Evolutionary conservation across 2,113 vertebrate genomes (phyloP).

Genomic region (Nannospalax galili): DNA sequence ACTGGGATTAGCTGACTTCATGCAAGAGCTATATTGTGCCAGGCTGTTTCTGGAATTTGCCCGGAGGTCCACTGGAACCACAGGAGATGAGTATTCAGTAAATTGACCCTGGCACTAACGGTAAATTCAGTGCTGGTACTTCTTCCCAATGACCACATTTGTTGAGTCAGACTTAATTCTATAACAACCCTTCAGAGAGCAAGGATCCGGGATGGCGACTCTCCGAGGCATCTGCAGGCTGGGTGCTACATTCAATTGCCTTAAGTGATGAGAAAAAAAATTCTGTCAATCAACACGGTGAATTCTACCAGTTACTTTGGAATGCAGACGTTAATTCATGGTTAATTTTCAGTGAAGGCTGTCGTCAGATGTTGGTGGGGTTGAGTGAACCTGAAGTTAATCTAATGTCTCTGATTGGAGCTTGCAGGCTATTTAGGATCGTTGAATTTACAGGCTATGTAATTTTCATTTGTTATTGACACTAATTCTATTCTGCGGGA

Average conservation of each 20-base stretch:
- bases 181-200: neutral
- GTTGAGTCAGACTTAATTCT: slow-evolving; percentile 63
- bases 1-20: neutral
- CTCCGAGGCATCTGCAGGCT: neutral
- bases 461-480: slow-evolving; percentile 43
- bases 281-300: neutral
- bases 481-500: neutral
- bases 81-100: neutral
- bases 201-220: rapidly evolving
- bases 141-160: slow-evolving; percentile 51
- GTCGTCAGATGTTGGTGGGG: neutral
- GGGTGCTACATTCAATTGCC: neutral
- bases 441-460: neutral
- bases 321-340: neutral
- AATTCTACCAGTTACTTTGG: neutral
- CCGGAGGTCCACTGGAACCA: neutral
- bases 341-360: neutral
- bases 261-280: neutral
- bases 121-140: neutral
- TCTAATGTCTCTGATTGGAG: neutral
- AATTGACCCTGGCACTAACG: neutral
- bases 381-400: neutral
- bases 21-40: neutral
- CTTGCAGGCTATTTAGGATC: neutral
- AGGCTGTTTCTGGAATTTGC: neutral